A percentile compares a stretch with the other conserved stretches of the same genome.
These are phyloP conservation scores for Tipula vernalis DNA, from an alignment of 2,888 invertebrate species.

Conservation along the genomic window DNA sequence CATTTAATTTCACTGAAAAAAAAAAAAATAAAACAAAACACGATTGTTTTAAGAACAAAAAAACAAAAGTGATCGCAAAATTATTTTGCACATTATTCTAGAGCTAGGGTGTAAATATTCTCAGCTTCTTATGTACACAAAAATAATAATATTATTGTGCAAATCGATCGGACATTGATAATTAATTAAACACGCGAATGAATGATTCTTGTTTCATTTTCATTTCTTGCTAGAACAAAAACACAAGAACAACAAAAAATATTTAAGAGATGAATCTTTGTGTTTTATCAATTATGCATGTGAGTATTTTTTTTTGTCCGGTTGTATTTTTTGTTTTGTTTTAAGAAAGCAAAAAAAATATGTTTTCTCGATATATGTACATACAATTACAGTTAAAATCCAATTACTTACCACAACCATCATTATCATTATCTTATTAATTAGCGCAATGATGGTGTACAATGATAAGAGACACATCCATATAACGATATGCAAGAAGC, in stretches of 20 bases:
- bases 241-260: neutral
- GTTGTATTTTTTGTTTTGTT: neutral
- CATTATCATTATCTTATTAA: neutral
- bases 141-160: neutral
- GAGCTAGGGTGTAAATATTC: neutral
- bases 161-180: constrained; percentile 4
- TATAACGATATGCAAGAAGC: neutral
- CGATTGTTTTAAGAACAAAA: neutral
- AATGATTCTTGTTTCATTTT: neutral
- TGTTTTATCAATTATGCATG: constrained; percentile 4
- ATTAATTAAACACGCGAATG: constrained; percentile 4
- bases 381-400: neutral
- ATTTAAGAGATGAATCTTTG: neutral
- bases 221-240: neutral
- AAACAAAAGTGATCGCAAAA: neutral
- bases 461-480: neutral
- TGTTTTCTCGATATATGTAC: too few relatives aligned
- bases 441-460: neutral
- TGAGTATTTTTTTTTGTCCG: neutral
- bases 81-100: neutral
- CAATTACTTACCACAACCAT: neutral
- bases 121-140: neutral
- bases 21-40: neutral
- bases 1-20: neutral
- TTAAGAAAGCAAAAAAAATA: neutral